Evolutionary conservation across 2,113 vertebrate species (phyloP), one percentile per base, ranked within the genome.

Genomic region (Pomatorhinus ruficollis): DNA sequence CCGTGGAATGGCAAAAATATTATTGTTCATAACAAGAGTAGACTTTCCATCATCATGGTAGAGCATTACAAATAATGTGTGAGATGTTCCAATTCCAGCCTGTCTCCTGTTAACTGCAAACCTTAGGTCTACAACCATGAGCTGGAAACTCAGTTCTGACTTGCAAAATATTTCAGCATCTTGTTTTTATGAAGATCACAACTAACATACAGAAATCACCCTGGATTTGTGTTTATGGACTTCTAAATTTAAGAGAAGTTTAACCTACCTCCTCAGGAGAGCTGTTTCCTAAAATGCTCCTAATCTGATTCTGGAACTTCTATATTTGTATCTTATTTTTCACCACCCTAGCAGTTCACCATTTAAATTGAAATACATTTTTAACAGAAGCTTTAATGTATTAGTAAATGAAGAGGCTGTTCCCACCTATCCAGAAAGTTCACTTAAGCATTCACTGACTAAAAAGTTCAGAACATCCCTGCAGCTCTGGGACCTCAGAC

Each of bases 401-500:
- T 33, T 47, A 60, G 18, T 90, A 92, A 81, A 69, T 81, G 14
- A 81, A 47, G 8, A 93, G 44, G n/a, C 54, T 59, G 70, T 81
- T 59, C 28, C n/a, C 53, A 92, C 64, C 71, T 83, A 33, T 77
- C 60, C 39, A 71, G 87, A 68, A 78, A 82, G 28, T 37, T 91
- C 47, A 60, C 54, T 93, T 63, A 42, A 23, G 12, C 31, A 35
- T 56, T 56, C 60, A 49, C 42, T 44, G 25, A 64, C 22, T 69
- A 28, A 63, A 90, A 89, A 70, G 80, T 91, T 90, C 85, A 93
- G 89, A 93, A 83, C 92, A 93, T 68, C 44, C 83, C 61, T 76
- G 90, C 60, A 90, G 78, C 87, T 93, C 57, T 89, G 93, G 76
- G 80, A 90, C 69, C 68, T 88, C 72, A 88, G 96, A 94, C 94